Conservation (phyloP, 2,113 vertebrate species). For the Megaceryle torquata region DNA sequence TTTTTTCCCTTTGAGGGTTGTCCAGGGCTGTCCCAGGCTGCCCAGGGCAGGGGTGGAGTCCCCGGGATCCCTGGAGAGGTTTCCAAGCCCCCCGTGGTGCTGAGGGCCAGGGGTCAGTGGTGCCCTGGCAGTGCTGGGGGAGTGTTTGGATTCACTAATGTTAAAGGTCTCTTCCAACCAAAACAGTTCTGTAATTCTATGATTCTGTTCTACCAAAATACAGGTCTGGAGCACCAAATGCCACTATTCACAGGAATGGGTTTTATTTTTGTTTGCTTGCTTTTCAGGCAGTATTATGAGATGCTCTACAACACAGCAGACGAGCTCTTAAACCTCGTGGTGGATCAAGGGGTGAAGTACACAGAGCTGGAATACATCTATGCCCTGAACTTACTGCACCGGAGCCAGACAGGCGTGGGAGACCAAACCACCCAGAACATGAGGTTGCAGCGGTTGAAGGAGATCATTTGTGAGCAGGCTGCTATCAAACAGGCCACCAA, state of each 20-base stretch:
- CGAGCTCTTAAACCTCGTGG: slow-evolving; percentile 94
- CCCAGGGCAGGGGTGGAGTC: background rate
- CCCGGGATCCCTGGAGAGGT: background rate
- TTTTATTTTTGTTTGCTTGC: background rate
- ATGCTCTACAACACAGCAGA: slow-evolving; percentile 98
- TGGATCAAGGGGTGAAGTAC: slow-evolving; percentile 98
- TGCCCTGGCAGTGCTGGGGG: background rate
- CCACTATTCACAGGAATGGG: rapidly evolving
- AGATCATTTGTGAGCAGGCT: slow-evolving; percentile 97
- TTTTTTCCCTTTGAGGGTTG: too few relatives aligned
- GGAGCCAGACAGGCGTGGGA: slow-evolving; percentile 95
- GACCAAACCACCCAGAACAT: slow-evolving; percentile 93
- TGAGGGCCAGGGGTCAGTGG: background rate
- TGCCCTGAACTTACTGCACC: slow-evolving; percentile 91
- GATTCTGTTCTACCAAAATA: background rate
- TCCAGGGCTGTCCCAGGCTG: too few relatives aligned
- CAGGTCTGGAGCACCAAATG: background rate
- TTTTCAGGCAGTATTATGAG: slow-evolving; percentile 92
- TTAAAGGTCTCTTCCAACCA: background rate
- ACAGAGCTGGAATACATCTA: slow-evolving; percentile 98
- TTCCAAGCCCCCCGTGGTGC: background rate
- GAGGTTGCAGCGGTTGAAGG: slow-evolving; percentile 92
- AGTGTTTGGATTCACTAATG: background rate
- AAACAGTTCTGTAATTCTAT: background rate
- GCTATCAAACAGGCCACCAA: slow-evolving; percentile 98